Conservation (phyloP, 2,888 invertebrate genomes). For the Anagyrus pseudococci region DNA sequence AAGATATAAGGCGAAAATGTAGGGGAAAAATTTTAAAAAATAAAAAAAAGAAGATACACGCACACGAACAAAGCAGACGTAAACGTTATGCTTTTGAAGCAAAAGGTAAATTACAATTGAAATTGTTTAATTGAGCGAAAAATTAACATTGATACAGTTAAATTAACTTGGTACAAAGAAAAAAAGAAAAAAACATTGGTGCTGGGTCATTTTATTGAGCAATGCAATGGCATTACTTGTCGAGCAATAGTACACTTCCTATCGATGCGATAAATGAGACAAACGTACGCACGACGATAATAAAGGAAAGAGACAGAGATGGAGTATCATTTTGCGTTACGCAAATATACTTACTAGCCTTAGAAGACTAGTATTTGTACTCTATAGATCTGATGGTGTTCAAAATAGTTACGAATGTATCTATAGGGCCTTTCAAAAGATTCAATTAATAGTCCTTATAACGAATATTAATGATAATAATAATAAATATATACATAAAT, state of each 20-base stretch:
- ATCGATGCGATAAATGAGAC: conserved; percentile 3
- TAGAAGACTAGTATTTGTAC: conserved; percentile 52
- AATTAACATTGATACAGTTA: conserved; percentile 29
- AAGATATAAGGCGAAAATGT: not conserved
- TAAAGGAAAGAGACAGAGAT: conserved; percentile 13
- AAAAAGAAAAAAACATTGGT: too few species aligned
- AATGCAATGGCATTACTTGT: conserved; percentile 28
- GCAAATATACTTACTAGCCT: conserved; percentile 52
- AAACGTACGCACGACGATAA: conserved; percentile 26
- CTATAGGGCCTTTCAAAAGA: conserved; percentile 37
- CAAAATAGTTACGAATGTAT: conserved; percentile 43
- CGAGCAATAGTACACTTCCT: conserved; percentile 29
- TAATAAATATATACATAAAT: conserved; percentile 16
- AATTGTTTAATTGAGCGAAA: conserved; percentile 26
- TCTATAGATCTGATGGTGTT: conserved; percentile 51
- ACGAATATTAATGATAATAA: conserved; percentile 26
- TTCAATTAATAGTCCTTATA: conserved; percentile 38
- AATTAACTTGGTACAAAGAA: conserved; percentile 29
- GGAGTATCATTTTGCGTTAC: conserved; percentile 28
- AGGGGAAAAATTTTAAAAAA: conserved; percentile 9
- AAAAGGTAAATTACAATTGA: too few species aligned
- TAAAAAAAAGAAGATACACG: conserved; percentile 14
- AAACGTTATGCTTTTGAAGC: too few species aligned
- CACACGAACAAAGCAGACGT: conserved; percentile 20
- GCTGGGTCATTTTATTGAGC: conserved; percentile 34